Base-by-base conservation (phyloP, 2,113 vertebrate species). In the Thalassoma bifasciatum region DNA sequence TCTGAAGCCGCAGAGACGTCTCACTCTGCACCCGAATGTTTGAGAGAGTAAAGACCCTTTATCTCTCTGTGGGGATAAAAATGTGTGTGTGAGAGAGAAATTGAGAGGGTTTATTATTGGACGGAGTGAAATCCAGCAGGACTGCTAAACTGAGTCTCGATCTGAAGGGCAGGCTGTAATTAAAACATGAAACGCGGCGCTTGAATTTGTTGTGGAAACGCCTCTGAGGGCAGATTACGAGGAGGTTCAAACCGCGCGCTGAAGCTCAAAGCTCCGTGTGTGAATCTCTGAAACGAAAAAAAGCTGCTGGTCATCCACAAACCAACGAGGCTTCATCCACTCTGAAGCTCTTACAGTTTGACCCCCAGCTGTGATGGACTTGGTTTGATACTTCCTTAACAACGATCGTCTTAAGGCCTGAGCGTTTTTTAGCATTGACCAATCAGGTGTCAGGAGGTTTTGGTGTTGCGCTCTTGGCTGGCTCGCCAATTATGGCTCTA, bases 131-230 rank as follows among this genome's bases (percentile, higher is more conserved):
- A 77, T 66, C 81, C 81, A 59, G 72, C 56, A 75, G 63, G 69
- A 64, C 65, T 60, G 68, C 50, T 72, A 62, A 72, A 77, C 78
- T 16, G 59, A 79, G 74, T 58, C 56, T 63, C 54, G 67, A 87
- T 81, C 77, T 83, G 87, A 87, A 83, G 82, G 74, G 65, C 74
- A 73, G 70, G 74, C 77, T 81, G 74, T 77, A 85, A 89, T 81
- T 83, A 83, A 79, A 83, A 87, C 46, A 60, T 77, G 74, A 86
- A 85, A 71, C 37, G 34, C 9, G 36, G 50, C 50, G 2, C 56
- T 36, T 50, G 75, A 58, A 67, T 81, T 78, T 76, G 79, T 80
- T 53, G 53, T 50, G 72, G 69, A 77, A 80, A 72, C 42, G 53
- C 72, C 85, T 79, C 77, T 1, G 68, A 77, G 77, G 85, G 68